These are phyloP conservation scores for Lymantria dispar DNA, from an alignment of 2,888 invertebrate genomes.

Conservation along the genomic window DNA sequence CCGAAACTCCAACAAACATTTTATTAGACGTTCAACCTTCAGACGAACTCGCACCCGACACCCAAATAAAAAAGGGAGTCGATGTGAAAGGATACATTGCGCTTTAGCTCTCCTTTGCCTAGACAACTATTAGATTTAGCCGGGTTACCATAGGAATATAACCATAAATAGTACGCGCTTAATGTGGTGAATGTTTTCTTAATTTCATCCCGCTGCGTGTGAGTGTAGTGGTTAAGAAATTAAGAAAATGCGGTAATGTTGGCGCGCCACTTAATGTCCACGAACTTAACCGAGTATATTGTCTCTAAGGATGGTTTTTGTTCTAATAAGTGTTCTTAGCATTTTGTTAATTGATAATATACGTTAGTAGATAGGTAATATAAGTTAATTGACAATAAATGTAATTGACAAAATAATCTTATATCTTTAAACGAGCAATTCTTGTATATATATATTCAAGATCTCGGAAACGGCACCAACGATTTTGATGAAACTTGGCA, in stretches of 20 bases:
- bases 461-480: too few relatives aligned
- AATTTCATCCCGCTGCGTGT: slow-evolving; percentile 77
- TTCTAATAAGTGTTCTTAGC: slow-evolving; percentile 70
- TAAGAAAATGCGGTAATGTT: slow-evolving; percentile 76
- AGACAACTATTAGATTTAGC: slow-evolving; percentile 39
- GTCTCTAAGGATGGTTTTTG: slow-evolving; percentile 72
- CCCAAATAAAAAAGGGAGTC: slow-evolving; percentile 35
- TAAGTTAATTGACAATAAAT: too few relatives aligned
- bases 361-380: too few relatives aligned
- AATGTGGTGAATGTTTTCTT: slow-evolving; percentile 78
- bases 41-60: slow-evolving; percentile 29
- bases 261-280: slow-evolving; percentile 68
- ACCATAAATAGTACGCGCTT: slow-evolving; percentile 55
- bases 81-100: slow-evolving; percentile 26
- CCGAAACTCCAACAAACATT: slow-evolving; percentile 39
- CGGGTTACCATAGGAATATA: slow-evolving; percentile 46
- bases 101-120: slow-evolving; percentile 23
- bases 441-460: too few relatives aligned
- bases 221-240: slow-evolving; percentile 76
- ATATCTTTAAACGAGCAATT: too few relatives aligned
- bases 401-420: too few relatives aligned
- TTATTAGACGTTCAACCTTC: slow-evolving; percentile 43
- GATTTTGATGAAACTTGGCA: too few relatives aligned
- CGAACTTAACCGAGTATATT: slow-evolving; percentile 60
- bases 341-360: slow-evolving; percentile 68